Evolutionary conservation across 2,797 vertebrate genomes (phyloP), one percentile per base, ranked within the genome.

Genomic region (Ciconia nigra): DNA sequence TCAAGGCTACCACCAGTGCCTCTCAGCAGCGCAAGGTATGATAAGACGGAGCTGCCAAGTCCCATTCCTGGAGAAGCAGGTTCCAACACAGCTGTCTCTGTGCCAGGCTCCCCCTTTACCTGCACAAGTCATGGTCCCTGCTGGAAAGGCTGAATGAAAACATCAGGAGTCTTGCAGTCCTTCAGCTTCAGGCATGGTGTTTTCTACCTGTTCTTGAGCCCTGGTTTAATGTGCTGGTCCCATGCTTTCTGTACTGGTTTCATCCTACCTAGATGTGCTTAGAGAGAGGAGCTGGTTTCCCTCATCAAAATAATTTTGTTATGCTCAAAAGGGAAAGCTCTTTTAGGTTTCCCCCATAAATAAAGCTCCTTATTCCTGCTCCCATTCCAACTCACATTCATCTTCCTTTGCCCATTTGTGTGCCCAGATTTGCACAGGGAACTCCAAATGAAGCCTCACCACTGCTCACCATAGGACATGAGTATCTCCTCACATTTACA

Each of bases 1-100:
- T 74, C 7, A 29, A 67, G 72, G 47, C 46, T 67, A 28, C 54
- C 55, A 33, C 13, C 78, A 31, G 67, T 4, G 55, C 52, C 63
- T 52, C 21, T 46, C 39, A 57, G 59, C 57, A 49, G n/a, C 0
- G 10, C 1, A 0, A 5, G 5, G 0, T 35, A 8, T 8, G 47
- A 7, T 37, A 17, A 49, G 8, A 20, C 5, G 37, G 25, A 81
- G 77, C 80, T 83, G 67, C 62, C 73, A 52, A 13, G 9, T 10
- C 31, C 46, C 49, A 2, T 7, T 55, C 29, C 57, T 61, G 66
- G 2, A n/a, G 44, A 4, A 71, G 29, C 11, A 83, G 24, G 26
- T 26, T 89, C 57, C 72, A 90, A 2, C 39, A 41, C 1, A 59
- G 10, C 63, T 31, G 11, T 6, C 8, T 37, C 63, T 55, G 26